Evolutionary conservation across 2,113 vertebrate genomes (phyloP), one percentile per base, ranked within the genome.

Genomic region (Corvus cornix): DNA sequence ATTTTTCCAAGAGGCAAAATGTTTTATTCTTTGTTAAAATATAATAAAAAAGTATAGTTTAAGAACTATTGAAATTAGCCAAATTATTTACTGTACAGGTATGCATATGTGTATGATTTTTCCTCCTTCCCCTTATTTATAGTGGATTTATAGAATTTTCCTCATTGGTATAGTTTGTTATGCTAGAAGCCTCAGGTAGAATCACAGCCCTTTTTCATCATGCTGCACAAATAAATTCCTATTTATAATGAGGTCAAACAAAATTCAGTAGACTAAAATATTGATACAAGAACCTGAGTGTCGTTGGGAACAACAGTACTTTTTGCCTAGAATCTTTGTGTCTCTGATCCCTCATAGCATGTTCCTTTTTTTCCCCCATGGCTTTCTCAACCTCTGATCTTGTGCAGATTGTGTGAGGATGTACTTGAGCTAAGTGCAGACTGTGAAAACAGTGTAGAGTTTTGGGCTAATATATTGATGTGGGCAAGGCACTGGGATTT

Each of bases 1-100:
- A 30, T 10, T 63, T 53, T 75, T 53, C 28, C 24, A 23, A 64
- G 55, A 56, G 8, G 41, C 17, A 75, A 72, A 76, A 56, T 73
- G 1, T 59, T 51, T 69, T 73, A 18, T 62, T 76, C 16, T 59
- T 62, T 90, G 49, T 70, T 93, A 60, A 77, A 92, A 69, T 87
- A 16, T 20, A 51, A 59, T 73, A 93, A 83, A 96, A 92, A 92
- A 87, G 1, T 53, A 35, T 59, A 28, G 89, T 92, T 83, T 75
- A 92, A 80, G 69, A 85, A 46, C 67, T 91, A 9, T 11, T 95
- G 39, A 95, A 78, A 69, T 95, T 60, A 53, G 11, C 24, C 10
- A 69, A 80, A 75, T 85, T 73, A 95, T 79, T 87, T 92, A 89
- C 58, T 60, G 6, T 72, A 16, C 10, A 13, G 56, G 9, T 77